A percentile compares a stretch with the other conserved stretches of the same genome.
Conservation (phyloP, 2,797 vertebrate genomes). For the Chelmon rostratus region DNA sequence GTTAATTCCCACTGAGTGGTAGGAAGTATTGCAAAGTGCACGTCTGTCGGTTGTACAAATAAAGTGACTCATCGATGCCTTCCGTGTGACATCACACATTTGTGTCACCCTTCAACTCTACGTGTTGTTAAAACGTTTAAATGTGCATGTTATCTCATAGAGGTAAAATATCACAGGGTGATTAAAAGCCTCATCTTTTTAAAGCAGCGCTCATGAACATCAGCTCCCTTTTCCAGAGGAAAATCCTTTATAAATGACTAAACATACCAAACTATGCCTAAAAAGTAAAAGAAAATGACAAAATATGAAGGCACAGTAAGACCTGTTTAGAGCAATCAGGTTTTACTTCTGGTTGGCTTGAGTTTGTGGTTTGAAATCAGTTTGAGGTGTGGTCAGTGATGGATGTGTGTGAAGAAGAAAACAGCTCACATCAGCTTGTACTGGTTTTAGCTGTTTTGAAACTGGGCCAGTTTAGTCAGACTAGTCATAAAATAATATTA, state of each 20-base stretch:
- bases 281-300: background rate
- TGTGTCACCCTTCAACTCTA: background rate
- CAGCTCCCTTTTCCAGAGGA: rapidly evolving
- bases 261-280: background rate
- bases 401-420: no score
- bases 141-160: background rate
- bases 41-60: background rate
- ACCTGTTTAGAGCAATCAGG: background rate
- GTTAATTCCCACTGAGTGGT: background rate
- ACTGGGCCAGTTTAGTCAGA: no score
- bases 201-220: background rate
- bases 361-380: background rate
- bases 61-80: background rate
- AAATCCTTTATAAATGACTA: background rate
- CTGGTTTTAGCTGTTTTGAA: no score
- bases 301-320: background rate
- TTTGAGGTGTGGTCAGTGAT: background rate
- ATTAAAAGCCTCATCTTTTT: background rate
- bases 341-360: no score
- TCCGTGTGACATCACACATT: background rate
- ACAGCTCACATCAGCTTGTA: no score
- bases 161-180: background rate
- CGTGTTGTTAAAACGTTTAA: background rate
- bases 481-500: no score
- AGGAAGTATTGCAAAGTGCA: background rate